phyloP scores from a whole-genome alignment of 2,113 vertebrate genomes.

The Xiphophorus hellerii region DNA sequence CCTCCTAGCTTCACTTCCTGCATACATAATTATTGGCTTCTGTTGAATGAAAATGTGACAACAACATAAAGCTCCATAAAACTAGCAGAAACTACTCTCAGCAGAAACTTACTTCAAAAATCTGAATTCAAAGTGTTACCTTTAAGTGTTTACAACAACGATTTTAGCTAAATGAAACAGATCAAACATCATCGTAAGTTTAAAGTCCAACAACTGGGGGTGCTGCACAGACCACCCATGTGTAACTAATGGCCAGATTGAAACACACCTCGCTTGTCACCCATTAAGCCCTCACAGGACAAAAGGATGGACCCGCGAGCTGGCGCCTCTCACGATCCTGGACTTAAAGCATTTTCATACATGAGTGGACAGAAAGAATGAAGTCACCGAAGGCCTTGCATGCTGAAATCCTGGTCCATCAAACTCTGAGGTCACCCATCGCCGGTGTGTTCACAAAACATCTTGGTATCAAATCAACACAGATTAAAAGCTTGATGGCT shows the following conservation, averaged over 20 bases:
- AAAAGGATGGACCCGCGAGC: slow-evolving; percentile 70
- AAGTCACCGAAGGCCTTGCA: slow-evolving; percentile 49
- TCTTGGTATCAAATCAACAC: not conserved
- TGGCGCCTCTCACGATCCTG: slow-evolving; percentile 67
- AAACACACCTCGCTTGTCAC: slow-evolving; percentile 68
- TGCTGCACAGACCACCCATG: slow-evolving; percentile 49
- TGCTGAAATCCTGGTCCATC: slow-evolving; percentile 35
- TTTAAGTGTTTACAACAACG: not conserved
- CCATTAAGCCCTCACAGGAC: slow-evolving; percentile 66
- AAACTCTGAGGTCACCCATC: slow-evolving; percentile 35
- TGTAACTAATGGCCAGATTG: slow-evolving; percentile 70
- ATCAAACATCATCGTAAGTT: not conserved
- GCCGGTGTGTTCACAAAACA: not conserved
- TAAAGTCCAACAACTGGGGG: slow-evolving; percentile 33
- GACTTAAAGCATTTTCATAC: slow-evolving; percentile 80
- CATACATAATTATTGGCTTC: too few relatives aligned
- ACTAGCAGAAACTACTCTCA: too few relatives aligned
- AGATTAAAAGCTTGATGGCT: not conserved
- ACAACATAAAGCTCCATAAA: too few relatives aligned
- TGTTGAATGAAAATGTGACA: too few relatives aligned
- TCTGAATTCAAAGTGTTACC: not conserved
- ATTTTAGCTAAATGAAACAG: not conserved
- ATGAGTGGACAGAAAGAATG: slow-evolving; percentile 86
- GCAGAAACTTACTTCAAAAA: too few relatives aligned
- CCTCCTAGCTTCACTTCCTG: too few relatives aligned